Conservation (phyloP, 1,140 invertebrate genomes). For the Bombus waltoni region DNA sequence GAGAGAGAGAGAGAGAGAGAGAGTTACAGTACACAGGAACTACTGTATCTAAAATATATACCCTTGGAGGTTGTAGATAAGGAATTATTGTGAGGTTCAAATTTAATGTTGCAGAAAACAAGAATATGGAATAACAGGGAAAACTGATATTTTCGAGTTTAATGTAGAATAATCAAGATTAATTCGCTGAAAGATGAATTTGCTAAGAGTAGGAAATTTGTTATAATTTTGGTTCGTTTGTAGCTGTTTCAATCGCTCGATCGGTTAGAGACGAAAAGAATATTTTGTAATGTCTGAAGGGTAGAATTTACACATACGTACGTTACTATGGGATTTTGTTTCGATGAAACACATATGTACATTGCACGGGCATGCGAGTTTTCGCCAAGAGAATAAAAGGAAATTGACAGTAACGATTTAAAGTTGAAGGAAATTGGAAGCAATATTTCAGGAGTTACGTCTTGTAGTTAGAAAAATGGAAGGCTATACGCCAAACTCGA, state of each 20-base stretch:
- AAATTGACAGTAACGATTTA: not conserved
- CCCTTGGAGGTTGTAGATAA: not conserved
- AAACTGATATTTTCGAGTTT: not conserved
- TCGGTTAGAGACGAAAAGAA: too few relatives aligned
- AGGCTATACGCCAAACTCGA: not conserved
- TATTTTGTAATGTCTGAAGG: too few relatives aligned
- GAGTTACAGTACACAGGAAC: not conserved
- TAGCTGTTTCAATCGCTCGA: not conserved
- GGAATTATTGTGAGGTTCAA: not conserved
- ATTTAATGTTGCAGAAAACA: not conserved
- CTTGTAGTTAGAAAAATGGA: not conserved
- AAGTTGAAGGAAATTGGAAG: not conserved
- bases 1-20: too few relatives aligned
- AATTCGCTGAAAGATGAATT: not conserved
- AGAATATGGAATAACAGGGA: not conserved
- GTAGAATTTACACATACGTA: not conserved
- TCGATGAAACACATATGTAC: not conserved
- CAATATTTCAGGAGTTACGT: not conserved
- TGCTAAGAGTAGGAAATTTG: not conserved
- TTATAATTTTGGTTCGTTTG: too few relatives aligned
- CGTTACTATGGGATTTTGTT: not conserved
- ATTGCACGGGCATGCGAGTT: too few relatives aligned
- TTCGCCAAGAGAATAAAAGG: too few relatives aligned
- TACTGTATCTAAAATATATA: not conserved
- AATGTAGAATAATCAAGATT: not conserved